These are phyloP conservation scores for Etheostoma perlongum DNA, from an alignment of 2,797 vertebrate species.

Conservation along the genomic window DNA sequence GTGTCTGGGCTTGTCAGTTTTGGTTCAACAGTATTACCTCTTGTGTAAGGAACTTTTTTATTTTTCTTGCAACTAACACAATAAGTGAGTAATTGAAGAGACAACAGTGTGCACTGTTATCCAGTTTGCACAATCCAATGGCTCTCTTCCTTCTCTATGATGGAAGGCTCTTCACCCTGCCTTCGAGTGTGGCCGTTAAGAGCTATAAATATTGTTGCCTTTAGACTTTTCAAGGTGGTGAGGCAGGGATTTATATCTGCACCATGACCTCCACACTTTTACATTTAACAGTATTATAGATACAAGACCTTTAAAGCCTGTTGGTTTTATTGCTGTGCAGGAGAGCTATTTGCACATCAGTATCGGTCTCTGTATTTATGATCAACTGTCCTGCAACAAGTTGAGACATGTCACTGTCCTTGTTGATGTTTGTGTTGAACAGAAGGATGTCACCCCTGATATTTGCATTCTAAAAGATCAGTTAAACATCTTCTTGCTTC, in stretches of 20 bases:
- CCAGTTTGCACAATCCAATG: background rate
- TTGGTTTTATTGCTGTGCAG: background rate
- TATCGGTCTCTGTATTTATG: conserved; percentile 44
- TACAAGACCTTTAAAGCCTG: background rate
- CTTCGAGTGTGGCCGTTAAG: background rate
- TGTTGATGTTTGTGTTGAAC: conserved; percentile 53
- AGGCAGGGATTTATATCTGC: background rate
- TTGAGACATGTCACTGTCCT: conserved; percentile 57
- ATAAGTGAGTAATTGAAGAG: background rate
- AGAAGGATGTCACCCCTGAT: conserved; percentile 37
- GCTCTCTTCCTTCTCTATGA: background rate
- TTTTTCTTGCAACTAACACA: background rate
- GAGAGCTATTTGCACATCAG: conserved; percentile 37
- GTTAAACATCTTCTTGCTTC: conserved; percentile 50
- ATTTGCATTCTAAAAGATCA: conserved; percentile 66
- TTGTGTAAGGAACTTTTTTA: conserved; percentile 20
- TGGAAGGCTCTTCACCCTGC: background rate
- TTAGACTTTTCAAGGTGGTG: background rate
- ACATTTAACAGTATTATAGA: background rate
- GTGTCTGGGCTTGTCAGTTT: conserved; percentile 43
- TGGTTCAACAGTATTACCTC: conserved; percentile 4
- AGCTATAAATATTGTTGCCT: background rate
- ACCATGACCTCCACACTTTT: background rate
- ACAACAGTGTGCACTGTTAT: background rate
- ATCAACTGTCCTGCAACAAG: conserved; percentile 61